Base-by-base conservation (phyloP, 2,797 vertebrate species). In the Taeniopygia guttata region DNA sequence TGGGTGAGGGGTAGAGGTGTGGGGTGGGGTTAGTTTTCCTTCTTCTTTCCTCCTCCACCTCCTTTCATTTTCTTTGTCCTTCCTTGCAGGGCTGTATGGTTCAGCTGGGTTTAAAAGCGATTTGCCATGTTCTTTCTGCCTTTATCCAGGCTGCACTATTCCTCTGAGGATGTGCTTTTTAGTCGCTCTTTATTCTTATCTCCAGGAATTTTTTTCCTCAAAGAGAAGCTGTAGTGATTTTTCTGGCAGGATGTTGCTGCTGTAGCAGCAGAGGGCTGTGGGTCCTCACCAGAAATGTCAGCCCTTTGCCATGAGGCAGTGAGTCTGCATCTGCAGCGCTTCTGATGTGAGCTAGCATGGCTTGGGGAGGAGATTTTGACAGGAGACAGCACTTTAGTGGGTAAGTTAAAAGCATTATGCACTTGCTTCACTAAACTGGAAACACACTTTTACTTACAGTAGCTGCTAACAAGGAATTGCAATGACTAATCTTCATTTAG, bases 381-480 rank as follows among this genome's bases (percentile, higher is more conserved):
- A 73, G 77, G 46, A 82, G 80, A 56, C 80, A 83, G 77, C 72
- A 58, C 74, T 94, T 94, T 59, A 72, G 87, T 94, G 72, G 45
- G 80, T 91, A 29, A 94, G 93, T 94, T 95, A 91, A 95, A 96
- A 93, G 89, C 67, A 74, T 86, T 84, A 91, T 55, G 68, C 20
- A 30, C 64, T 94, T 94, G 58, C 85, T 94, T 89, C 86, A 38
- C 85, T 95, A 86, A 94, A 73, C 89, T 93, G 72, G 91, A 93
- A 91, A 21, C 67, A 67, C 9, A 13, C 34, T 88, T 81, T 79
- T 54, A 32, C 79, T 93, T 54, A 36, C 18, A 22, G 80, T 52
- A 42, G 60, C 56, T 64, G 56, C 85, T 92, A 75, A 82, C 64
- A 58, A 81, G 76, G 80, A 72, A 34, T 34, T 79, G n/a, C 72